A percentile compares a stretch with the other conserved stretches of the same genome.
Evolutionary conservation across 2,113 vertebrate species (phyloP).

Genomic region (Thunnus maccoyii): DNA sequence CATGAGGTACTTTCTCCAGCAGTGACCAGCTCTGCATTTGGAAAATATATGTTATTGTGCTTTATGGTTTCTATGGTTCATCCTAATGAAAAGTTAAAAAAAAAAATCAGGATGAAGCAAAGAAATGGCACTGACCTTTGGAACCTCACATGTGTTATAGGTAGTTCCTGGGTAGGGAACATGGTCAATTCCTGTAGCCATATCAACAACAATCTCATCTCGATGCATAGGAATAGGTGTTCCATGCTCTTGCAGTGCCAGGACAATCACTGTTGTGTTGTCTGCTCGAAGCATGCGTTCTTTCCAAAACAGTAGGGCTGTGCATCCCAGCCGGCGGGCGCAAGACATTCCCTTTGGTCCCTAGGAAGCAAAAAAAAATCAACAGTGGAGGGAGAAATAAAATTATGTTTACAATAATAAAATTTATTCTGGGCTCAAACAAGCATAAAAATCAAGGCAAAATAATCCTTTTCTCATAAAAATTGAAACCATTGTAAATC

Average conservation of each 20-base stretch:
- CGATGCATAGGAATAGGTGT: conserved; percentile 81
- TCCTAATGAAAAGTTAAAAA: conserved; percentile 7
- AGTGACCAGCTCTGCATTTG: conserved; percentile 16
- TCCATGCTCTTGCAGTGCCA: conserved; percentile 89
- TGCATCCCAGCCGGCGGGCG: conserved; percentile 92
- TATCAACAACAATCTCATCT: conserved; percentile 92
- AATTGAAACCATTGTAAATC: neutral
- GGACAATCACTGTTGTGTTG: conserved; percentile 97
- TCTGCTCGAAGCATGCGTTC: conserved; percentile 97
- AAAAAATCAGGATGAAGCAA: neutral
- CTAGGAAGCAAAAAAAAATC: conserved; percentile 70
- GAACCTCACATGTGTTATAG: conserved; percentile 86
- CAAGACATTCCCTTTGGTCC: conserved; percentile 92
- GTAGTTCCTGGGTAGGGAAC: conserved; percentile 82
- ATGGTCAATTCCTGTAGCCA: conserved; percentile 88
- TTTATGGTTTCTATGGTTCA: neutral
- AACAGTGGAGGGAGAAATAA: neutral
- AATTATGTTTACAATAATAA: neutral
- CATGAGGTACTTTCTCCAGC: conserved; percentile 7
- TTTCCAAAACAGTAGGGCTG: conserved; percentile 94
- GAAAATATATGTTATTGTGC: conserved; percentile 27
- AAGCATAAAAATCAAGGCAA: neutral
- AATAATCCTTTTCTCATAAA: no score
- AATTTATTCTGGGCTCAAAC: no score
- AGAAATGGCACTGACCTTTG: conserved; percentile 83